Conservation (phyloP, 2,888 invertebrate species). For the Adela reaumurella region DNA sequence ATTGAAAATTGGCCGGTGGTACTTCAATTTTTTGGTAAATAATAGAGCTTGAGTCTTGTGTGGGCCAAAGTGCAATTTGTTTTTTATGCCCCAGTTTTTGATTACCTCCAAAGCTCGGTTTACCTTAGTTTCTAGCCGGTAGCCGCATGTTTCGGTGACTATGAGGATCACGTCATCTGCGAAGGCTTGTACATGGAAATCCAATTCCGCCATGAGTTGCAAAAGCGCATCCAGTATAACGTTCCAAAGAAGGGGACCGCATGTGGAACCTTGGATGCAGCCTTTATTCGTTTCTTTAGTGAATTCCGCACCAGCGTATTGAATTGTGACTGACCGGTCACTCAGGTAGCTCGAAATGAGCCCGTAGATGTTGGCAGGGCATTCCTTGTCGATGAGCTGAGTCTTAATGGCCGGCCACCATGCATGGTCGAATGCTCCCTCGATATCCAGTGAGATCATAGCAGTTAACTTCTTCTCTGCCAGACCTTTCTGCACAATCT, state of each 20-base stretch:
- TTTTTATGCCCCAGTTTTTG: slow-evolving; percentile 4
- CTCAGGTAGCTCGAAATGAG: slow-evolving; percentile 7
- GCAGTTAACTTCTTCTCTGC: slow-evolving; percentile 5
- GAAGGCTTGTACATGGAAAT: slow-evolving; percentile 6
- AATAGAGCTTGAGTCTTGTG: slow-evolving; percentile 6
- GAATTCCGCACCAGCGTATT: slow-evolving; percentile 4
- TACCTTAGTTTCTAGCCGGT: slow-evolving; percentile 2
- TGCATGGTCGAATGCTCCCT: slow-evolving; percentile 18
- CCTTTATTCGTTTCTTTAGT: slow-evolving; percentile 9
- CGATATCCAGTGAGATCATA: slow-evolving; percentile 13
- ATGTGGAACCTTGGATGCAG: slow-evolving; percentile 12
- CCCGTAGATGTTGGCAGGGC: slow-evolving; percentile 8
- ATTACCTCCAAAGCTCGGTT: slow-evolving; percentile 4
- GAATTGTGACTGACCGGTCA: slow-evolving; percentile 6
- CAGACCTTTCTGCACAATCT: slow-evolving; percentile 1
- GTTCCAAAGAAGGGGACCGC: slow-evolving; percentile 11
- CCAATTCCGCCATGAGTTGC: not conserved
- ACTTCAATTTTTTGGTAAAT: slow-evolving; percentile 5
- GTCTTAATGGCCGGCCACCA: slow-evolving; percentile 16
- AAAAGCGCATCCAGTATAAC: slow-evolving; percentile 8
- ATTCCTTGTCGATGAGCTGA: slow-evolving; percentile 7
- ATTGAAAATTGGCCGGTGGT: slow-evolving; percentile 1
- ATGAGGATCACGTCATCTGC: slow-evolving; percentile 6
- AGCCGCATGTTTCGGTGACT: not conserved
- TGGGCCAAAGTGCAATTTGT: slow-evolving; percentile 3